Percentiles rank a stretch among this genome's conserved stretches.
phyloP scores from a whole-genome alignment of 2,888 invertebrate species.

The Chloromyia formosa region DNA sequence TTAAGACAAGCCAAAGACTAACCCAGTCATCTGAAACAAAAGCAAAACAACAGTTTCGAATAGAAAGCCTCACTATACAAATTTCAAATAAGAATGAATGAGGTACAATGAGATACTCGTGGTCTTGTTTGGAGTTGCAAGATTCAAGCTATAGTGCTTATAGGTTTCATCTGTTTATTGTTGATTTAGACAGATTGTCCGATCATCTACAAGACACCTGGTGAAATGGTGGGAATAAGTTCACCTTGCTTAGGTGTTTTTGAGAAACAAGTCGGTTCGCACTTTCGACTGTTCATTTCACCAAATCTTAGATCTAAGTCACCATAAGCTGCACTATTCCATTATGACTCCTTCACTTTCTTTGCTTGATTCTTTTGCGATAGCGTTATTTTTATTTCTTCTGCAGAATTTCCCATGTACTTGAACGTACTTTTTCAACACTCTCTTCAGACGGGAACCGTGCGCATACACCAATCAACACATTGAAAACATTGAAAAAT shows the following conservation, averaged over 20 bases:
- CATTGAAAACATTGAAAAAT: constrained; percentile 17
- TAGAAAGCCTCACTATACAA: not conserved
- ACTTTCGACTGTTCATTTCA: no score
- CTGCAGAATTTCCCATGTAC: constrained; percentile 5
- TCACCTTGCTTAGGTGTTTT: no score
- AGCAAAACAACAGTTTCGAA: not conserved
- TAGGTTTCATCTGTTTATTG: no score
- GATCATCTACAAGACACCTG: no score
- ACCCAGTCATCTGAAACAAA: not conserved
- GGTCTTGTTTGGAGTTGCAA: no score
- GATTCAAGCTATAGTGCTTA: no score
- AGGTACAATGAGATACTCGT: not conserved
- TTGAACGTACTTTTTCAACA: not conserved
- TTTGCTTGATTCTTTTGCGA: not conserved
- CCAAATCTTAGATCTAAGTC: no score
- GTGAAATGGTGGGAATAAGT: no score
- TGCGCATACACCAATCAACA: no score
- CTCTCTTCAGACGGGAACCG: not conserved
- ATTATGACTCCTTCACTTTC: not conserved
- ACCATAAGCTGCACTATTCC: no score
- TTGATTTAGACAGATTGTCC: no score
- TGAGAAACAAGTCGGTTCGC: no score
- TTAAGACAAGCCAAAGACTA: not conserved
- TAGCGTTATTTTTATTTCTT: constrained; percentile 1
- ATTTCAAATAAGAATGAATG: constrained; percentile 10